Percentiles rank a stretch among this genome's conserved stretches.
phyloP scores from a whole-genome alignment of 2,888 invertebrate species.

The Polyploca ridens region DNA sequence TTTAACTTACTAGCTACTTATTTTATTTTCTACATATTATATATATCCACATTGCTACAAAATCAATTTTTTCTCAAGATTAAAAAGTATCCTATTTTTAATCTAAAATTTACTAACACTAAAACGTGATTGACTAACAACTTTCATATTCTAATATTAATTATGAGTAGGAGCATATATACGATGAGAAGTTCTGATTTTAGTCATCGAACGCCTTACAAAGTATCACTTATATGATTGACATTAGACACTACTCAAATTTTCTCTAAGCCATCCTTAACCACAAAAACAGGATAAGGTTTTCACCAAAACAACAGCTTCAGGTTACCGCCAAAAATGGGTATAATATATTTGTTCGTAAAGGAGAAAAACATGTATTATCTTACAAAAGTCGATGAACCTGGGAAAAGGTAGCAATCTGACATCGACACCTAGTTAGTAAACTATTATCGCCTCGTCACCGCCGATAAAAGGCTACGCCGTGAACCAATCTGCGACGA shows the following conservation, averaged over 20 bases:
- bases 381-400: slow-evolving; percentile 41
- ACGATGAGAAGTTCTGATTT: no score
- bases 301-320: slow-evolving; percentile 18
- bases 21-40: no score
- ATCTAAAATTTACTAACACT: no score
- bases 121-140: no score
- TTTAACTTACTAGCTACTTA: no score
- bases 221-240: no score
- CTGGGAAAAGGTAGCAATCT: slow-evolving; percentile 21
- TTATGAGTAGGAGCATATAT: no score
- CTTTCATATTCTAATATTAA: no score
- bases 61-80: no score
- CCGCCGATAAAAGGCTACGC: slow-evolving; percentile 45
- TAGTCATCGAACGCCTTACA: no score
- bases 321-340: slow-evolving; percentile 12
- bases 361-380: slow-evolving; percentile 39
- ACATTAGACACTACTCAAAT: neutral
- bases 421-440: slow-evolving; percentile 31
- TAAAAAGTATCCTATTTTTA: no score
- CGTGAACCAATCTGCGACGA: slow-evolving; percentile 24
- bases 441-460: slow-evolving; percentile 38
- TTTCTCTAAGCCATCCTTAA: neutral
- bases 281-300: slow-evolving; percentile 2
- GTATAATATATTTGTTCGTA: neutral
- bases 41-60: no score